A percentile compares a stretch with the other conserved stretches of the same genome.
These are phyloP conservation scores for Cyclargus thomasi DNA, from an alignment of 1,140 invertebrate genomes.

Conservation along the genomic window DNA sequence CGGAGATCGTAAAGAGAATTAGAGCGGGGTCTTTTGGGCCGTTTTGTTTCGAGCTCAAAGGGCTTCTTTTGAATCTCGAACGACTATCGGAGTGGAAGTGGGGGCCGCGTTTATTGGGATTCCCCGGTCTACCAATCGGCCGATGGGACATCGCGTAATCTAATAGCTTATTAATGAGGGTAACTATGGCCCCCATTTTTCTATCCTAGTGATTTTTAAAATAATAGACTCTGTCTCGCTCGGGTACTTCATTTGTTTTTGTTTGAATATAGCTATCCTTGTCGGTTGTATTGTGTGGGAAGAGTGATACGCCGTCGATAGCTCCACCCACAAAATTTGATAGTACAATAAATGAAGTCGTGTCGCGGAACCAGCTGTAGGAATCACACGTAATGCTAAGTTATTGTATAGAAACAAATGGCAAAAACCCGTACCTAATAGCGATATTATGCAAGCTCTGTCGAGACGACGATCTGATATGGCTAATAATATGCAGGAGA, in stretches of 20 bases:
- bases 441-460: conserved; percentile 12
- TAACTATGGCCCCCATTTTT: conserved; percentile 66
- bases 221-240: conserved; percentile 56
- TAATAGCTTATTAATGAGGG: conserved; percentile 74
- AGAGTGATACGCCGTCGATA: conserved; percentile 45
- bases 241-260: conserved; percentile 49
- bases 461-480: conserved; percentile 30
- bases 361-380: conserved; percentile 48
- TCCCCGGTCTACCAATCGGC: conserved; percentile 69
- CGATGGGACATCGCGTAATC: conserved; percentile 63
- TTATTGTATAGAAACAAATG: conserved; percentile 64
- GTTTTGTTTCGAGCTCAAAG: conserved; percentile 69
- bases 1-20: conserved; percentile 74
- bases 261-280: conserved; percentile 53
- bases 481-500: conserved; percentile 52
- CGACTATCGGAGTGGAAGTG: conserved; percentile 67
- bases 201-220: conserved; percentile 68
- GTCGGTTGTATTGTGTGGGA: conserved; percentile 48
- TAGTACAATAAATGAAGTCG: conserved; percentile 65
- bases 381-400: conserved; percentile 59
- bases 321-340: conserved; percentile 70
- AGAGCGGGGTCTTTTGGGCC: conserved; percentile 67
- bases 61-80: conserved; percentile 72
- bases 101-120: conserved; percentile 69
- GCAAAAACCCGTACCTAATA: conserved; percentile 41